Base-by-base conservation (phyloP, 64 coral and sea anemone genomes). In the Actinia equina region DNA sequence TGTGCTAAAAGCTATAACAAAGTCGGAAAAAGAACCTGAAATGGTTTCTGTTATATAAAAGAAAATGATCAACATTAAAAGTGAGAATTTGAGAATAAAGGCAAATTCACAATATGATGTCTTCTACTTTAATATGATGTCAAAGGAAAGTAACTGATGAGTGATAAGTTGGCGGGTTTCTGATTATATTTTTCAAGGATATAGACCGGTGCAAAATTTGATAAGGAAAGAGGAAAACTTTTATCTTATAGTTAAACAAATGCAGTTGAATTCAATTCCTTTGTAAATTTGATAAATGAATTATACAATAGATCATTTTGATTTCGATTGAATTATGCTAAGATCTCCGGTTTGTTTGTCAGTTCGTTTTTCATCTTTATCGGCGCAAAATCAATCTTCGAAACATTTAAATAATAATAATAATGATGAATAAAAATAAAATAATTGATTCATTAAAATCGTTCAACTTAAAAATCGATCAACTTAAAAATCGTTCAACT, bases 1-100 rank as follows among this genome's bases (percentile, higher is more conserved):
- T 59, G 23, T 84, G 14, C 7, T 84, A 16, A 20, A 84, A 84
- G 56, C 49, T 57, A 17, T 84, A 37, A 79, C 37, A 27, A 79
- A 79, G 44, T 20, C 44, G 14, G 19, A 79, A 79, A 79, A 16
- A 44, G 77, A 79, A 6, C 16, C 77, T 5, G 77, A 79, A 79
- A 79, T 79, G 77, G 76, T 79, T 41, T 79, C 77, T 41, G 6
- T 79, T 44, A 79, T 79, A 41, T 79, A 41, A 79, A 12, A 44
- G 37, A 43, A 79, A 79, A 79, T 45, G 41, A 13, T 79, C 12
- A 79, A 44, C 27, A 43, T 20, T 20, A 20, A n/a, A 65, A 8
- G 7, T 65, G 62, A 6, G n/a, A 65, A 65, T 7, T 65, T 65
- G 6, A 65, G 22, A 8, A 57, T 57, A 65, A 65, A 23, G n/a